Base-by-base conservation (phyloP, 2,797 vertebrate species). In the Simalia tracyae region DNA sequence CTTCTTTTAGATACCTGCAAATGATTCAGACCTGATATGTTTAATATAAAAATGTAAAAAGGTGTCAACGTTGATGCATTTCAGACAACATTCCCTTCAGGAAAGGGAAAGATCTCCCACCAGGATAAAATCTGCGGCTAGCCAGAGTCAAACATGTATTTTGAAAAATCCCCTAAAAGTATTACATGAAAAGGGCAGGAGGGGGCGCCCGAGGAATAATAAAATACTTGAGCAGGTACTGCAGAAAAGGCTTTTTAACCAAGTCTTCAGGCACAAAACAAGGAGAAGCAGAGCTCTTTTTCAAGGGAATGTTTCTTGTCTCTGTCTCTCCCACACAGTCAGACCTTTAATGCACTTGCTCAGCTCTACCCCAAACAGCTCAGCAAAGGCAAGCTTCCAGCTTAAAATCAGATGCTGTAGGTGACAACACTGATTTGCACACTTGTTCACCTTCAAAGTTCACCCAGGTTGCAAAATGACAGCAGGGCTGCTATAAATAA, bases 181-280 rank as follows among this genome's bases (percentile, higher is more conserved):
- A 72, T 72, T 95, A 56, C 87, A 50, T 14, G 11, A 60, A 92
- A 88, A 60, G 81, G 92, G 90, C 96, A 94, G 95, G 91, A 96
- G 97, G 92, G 96, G 96, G 96, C 94, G 72, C 94, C 91, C 94
- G 93, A 95, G 91, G 96, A 95, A 93, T 96, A 91, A 86, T 87
- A 90, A 84, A 93, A 86, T 87, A 90, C 89, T 46, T 89, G 54
- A 31, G 57, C 87, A 84, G 84, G 26, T 42, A 68, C n/a, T 1
- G 5, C 81, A 50, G 10, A 5, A 84, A 56, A 66, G n/a, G 1
- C 19, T 56, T 90, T 91, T 89, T 36, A 46, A 86, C 11, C 50
- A 57, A 61, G 24, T 91, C 93, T 90, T 92, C 88, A 68, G 68
- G 92, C 86, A 89, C 84, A 76, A 91, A 46, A 46, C 81, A 4